These are phyloP conservation scores for Asbolus verrucosus DNA, from an alignment of 1,140 invertebrate genomes.

Conservation along the genomic window DNA sequence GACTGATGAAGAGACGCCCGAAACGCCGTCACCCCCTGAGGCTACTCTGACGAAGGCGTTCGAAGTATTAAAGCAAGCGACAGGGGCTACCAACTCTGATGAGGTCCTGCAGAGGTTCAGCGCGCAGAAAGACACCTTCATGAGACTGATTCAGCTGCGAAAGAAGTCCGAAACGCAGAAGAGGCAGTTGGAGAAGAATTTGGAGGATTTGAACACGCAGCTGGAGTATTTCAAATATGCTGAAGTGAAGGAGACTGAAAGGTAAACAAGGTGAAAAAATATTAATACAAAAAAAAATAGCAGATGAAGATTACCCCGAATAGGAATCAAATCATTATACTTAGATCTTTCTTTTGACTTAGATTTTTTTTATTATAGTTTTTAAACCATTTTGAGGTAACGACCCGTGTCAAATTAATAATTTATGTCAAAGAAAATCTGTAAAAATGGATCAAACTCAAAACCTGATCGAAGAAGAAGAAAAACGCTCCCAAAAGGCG, in stretches of 20 bases:
- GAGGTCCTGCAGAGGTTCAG: slow-evolving; percentile 80
- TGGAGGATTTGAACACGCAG: slow-evolving; percentile 75
- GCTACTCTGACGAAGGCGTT: slow-evolving; percentile 75
- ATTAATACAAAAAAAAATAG: too few relatives aligned
- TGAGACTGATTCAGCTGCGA: slow-evolving; percentile 76
- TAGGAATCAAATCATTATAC: too few relatives aligned
- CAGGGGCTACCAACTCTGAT: slow-evolving; percentile 78
- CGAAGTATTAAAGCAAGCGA: slow-evolving; percentile 78
- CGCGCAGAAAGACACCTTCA: slow-evolving; percentile 77
- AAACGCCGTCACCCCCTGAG: slow-evolving; percentile 63
- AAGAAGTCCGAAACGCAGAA: slow-evolving; percentile 80
- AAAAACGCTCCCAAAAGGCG: slow-evolving; percentile 32
- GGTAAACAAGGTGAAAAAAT: too few relatives aligned
- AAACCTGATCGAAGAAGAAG: slow-evolving; percentile 46
- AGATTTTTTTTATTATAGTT: too few relatives aligned
- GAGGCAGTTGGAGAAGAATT: slow-evolving; percentile 74
- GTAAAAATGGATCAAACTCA: slow-evolving; percentile 53
- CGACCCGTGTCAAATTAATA: too few relatives aligned
- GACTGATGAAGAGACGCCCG: slow-evolving; percentile 59
- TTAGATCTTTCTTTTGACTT: too few relatives aligned
- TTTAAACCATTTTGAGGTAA: too few relatives aligned
- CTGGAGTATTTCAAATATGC: slow-evolving; percentile 83
- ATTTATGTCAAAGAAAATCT: slow-evolving; percentile 52
- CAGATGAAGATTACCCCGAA: too few relatives aligned
- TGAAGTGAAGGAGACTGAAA: slow-evolving; percentile 81